Base-by-base conservation (phyloP, 2,113 vertebrate species). In the Oryzias javanicus region DNA sequence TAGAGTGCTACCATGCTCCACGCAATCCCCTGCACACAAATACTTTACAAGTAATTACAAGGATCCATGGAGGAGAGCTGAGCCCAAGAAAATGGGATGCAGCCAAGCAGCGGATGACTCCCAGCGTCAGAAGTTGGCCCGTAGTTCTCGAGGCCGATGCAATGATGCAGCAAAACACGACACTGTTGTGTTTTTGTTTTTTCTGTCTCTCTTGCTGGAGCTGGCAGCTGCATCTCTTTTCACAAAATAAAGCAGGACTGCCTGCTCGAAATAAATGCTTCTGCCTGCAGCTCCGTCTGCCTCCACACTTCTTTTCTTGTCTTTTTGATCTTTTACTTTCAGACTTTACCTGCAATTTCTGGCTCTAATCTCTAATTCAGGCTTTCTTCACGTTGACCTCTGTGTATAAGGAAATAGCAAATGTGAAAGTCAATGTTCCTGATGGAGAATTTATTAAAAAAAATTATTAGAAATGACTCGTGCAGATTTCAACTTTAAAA, bases 111-210 rank as follows among this genome's bases (percentile, higher is more conserved):
- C 63, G 52, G 70, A 56, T 69, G 76, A 74, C 73, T 68, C 67
- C 63, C 54, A 46, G 62, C 73, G 25, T 71, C 77, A 77, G 63
- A 66, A 80, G 67, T 48, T 66, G 70, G 67, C 67, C 60, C 44
- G 6, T 60, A 64, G 70, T 71, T 64, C 70, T 74, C 49, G 42
- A 72, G 74, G 67, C 73, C 53, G 63, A 74, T 71, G 49, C 74
- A 72, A 67, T 74, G 81, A 74, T 80, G 78, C 77, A 80, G 78
- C 74, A 64, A 70, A 78, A 78, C 81, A 78, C 64, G 71, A 80
- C 77, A 67, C 74, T 62, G 70, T 60, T 55, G 59, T 47, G 55
- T 67, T 42, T 45, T 46, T 35, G 47, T 56, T 7, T 25, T 45
- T 44, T 54, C 40, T 8, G 7, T 16, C 44, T 63, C 63, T 57